Evolutionary conservation across 2,888 invertebrate genomes (phyloP).

Genomic region (Anticlea derivata): DNA sequence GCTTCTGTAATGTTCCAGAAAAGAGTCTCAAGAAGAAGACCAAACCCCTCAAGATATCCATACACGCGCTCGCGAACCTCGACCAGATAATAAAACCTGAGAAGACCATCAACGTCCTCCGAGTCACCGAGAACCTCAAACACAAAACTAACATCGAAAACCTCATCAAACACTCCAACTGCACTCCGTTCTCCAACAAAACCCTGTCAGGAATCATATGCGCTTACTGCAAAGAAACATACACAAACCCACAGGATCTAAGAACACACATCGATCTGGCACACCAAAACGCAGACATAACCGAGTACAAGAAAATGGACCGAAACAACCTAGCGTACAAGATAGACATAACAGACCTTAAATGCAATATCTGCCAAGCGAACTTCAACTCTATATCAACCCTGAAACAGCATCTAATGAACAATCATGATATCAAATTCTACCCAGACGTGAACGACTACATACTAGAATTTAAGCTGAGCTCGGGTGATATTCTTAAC

Average conservation of each 20-base stretch:
- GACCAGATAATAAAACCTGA: no score
- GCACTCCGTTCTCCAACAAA: conserved; percentile 70
- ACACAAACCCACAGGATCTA: conserved; percentile 46
- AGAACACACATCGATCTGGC: conserved; percentile 47
- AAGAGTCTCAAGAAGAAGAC: conserved; percentile 46
- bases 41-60: conserved; percentile 49
- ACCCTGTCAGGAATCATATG: conserved; percentile 64
- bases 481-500: conserved; percentile 53
- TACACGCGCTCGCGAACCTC: conserved; percentile 48
- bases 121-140: conserved; percentile 57
- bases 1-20: conserved; percentile 1
- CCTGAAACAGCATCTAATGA: conserved; percentile 59
- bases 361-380: conserved; percentile 57
- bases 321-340: conserved; percentile 68
- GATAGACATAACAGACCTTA: conserved; percentile 67
- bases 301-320: conserved; percentile 56
- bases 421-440: conserved; percentile 62
- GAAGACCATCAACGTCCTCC: conserved; percentile 41
- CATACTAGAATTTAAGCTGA: conserved; percentile 67
- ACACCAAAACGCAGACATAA: conserved; percentile 51
- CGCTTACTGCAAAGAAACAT: conserved; percentile 64
- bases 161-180: conserved; percentile 67
- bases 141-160: conserved; percentile 63
- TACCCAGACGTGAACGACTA: conserved; percentile 64
- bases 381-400: conserved; percentile 47